Percentiles rank a stretch among this genome's conserved stretches.
Conservation (phyloP, 1,140 invertebrate species). For the Trichonephila inaurata region DNA sequence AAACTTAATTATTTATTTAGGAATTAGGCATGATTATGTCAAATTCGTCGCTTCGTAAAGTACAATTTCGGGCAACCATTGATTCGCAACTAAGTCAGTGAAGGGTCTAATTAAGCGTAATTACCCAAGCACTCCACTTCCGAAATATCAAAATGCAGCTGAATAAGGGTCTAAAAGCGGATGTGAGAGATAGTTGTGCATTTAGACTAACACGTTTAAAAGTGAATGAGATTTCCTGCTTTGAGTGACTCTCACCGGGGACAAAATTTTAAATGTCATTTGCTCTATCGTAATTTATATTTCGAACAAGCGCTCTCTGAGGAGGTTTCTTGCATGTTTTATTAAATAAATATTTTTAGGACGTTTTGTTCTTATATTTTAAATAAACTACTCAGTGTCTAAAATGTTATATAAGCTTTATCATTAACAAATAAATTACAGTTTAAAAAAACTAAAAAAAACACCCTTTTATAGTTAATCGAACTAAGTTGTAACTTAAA, state of each 20-base stretch:
- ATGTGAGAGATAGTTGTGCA: neutral
- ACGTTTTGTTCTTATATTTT: too few relatives aligned
- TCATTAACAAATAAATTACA: too few relatives aligned
- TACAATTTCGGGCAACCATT: neutral
- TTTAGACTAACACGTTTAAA: neutral
- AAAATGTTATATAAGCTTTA: too few relatives aligned
- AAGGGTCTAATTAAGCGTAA: neutral
- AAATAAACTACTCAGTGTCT: too few relatives aligned
- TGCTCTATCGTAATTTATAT: neutral
- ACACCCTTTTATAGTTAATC: too few relatives aligned
- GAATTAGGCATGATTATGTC: too few relatives aligned
- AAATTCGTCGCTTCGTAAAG: neutral
- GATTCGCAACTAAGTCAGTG: neutral
- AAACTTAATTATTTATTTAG: too few relatives aligned
- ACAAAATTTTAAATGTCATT: neutral
- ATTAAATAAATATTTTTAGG: too few relatives aligned
- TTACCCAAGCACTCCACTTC: neutral
- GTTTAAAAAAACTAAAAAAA: too few relatives aligned
- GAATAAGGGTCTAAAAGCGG: neutral
- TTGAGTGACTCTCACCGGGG: neutral
- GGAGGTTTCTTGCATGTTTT: too few relatives aligned
- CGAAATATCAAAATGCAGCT: constrained; percentile 4
- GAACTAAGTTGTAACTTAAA: too few relatives aligned
- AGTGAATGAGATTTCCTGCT: neutral
- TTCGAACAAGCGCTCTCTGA: too few relatives aligned